These are phyloP conservation scores for Chirona hameri DNA, from an alignment of 2,888 invertebrate species.

Conservation along the genomic window DNA sequence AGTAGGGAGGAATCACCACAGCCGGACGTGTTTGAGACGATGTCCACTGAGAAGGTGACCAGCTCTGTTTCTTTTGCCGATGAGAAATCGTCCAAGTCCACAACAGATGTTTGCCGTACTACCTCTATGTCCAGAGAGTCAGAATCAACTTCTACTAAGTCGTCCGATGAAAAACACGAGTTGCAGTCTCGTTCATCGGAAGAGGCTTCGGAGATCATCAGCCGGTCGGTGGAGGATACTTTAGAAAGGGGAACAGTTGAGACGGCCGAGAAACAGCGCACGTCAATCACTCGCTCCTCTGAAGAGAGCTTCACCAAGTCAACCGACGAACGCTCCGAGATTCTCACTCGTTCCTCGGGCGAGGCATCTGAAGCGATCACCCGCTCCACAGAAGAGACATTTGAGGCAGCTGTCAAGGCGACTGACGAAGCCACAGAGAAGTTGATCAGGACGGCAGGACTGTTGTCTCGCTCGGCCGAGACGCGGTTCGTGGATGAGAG, in stretches of 20 bases:
- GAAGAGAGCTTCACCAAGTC: background rate
- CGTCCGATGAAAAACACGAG: background rate
- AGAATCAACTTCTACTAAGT: background rate
- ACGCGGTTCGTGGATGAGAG: background rate
- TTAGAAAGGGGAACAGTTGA: background rate
- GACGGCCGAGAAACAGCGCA: background rate
- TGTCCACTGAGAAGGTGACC: no score
- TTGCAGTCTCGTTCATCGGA: background rate
- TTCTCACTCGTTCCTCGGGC: background rate
- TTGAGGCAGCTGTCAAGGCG: slow-evolving; percentile 5
- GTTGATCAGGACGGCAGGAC: background rate
- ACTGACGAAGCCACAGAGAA: slow-evolving; percentile 7
- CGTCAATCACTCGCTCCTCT: background rate
- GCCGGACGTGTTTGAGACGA: no score
- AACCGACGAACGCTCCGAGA: background rate
- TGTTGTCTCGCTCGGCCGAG: background rate
- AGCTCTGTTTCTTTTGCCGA: no score
- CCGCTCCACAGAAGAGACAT: background rate
- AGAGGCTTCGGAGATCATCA: background rate
- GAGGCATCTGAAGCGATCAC: slow-evolving; percentile 1
- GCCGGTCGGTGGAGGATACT: no score
- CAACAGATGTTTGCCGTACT: no score
- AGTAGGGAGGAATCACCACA: no score
- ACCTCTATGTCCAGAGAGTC: background rate
- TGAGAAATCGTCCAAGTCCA: no score